phyloP scores from a whole-genome alignment of 2,888 invertebrate genomes.

The Lottia scabra region DNA sequence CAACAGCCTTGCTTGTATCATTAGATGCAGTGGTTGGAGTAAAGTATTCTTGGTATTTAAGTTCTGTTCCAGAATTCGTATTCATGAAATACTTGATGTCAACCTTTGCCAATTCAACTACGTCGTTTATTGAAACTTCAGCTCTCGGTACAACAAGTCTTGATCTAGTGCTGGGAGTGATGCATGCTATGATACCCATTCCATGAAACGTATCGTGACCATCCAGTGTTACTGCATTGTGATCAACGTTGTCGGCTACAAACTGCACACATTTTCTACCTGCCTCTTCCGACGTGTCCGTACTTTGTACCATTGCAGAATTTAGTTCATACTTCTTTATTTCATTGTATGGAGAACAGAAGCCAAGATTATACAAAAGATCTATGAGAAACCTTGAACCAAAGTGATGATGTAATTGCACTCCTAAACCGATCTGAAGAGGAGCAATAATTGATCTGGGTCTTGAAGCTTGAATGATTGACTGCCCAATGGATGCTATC shows the following conservation, averaged over 20 bases:
- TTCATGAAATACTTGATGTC: neutral
- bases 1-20: neutral
- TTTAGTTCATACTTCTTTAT: constrained; percentile 27
- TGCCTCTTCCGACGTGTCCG: neutral
- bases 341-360: constrained; percentile 33
- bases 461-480: constrained; percentile 36
- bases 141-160: neutral
- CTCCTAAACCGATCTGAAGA: constrained; percentile 35
- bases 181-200: neutral
- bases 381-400: constrained; percentile 43
- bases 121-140: neutral
- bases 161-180: neutral
- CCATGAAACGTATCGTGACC: constrained; percentile 9
- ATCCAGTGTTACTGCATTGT: neutral
- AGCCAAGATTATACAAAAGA: constrained; percentile 37
- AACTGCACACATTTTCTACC: neutral
- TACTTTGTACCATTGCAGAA: constrained; percentile 21
- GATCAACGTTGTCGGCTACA: neutral
- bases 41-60: neutral
- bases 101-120: neutral
- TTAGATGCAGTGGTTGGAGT: neutral
- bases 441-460: constrained; percentile 35
- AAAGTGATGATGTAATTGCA: constrained; percentile 44
- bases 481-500: constrained; percentile 31
- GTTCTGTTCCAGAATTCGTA: no score